phyloP scores from a whole-genome alignment of 2,797 vertebrate genomes.

The Avahi laniger region DNA sequence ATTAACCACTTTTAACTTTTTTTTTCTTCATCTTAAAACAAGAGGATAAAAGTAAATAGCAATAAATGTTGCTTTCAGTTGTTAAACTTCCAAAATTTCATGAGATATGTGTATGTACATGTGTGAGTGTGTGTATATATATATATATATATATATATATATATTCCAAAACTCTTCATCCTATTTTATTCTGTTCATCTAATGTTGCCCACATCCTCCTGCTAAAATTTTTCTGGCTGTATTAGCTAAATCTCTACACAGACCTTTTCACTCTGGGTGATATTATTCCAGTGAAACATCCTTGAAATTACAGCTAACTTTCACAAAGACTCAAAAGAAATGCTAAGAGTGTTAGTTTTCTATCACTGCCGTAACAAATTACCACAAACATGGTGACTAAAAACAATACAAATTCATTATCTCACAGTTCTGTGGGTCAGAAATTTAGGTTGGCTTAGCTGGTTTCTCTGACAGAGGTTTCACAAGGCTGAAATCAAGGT shows the following conservation, averaged over 20 bases:
- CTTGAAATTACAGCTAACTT: background rate
- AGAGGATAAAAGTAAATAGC: background rate
- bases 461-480: background rate
- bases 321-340: background rate
- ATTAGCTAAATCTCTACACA: background rate
- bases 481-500: background rate
- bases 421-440: background rate
- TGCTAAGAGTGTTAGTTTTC: background rate
- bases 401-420: background rate
- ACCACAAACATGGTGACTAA: background rate
- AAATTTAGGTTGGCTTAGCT: background rate
- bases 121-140: too few relatives aligned
- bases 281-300: background rate
- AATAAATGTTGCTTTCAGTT: background rate
- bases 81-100: conserved; percentile 20
- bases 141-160: background rate
- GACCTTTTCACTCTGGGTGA: background rate
- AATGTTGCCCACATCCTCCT: background rate
- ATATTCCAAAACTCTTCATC: background rate
- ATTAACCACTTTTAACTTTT: background rate
- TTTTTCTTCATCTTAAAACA: conserved; percentile 50
- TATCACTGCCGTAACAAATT: background rate
- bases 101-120: background rate
- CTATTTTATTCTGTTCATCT: background rate
- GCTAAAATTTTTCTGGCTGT: background rate